A percentile compares a stretch with the other conserved stretches of the same genome.
Evolutionary conservation across 2,888 invertebrate species (phyloP).

Genomic region (Apantesis nais): DNA sequence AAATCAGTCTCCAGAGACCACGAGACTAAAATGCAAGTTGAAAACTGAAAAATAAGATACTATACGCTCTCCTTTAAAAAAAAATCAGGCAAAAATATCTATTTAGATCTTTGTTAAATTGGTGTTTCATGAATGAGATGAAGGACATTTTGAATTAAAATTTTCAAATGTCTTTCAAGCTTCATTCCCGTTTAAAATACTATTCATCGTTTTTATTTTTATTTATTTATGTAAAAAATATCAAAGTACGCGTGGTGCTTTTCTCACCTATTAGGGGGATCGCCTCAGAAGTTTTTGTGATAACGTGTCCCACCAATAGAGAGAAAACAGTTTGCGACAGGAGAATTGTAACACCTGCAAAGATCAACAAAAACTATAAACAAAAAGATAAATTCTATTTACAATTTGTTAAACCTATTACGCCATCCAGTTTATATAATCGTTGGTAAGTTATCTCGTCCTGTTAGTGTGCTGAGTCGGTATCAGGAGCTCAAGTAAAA

Average conservation of each 20-base stretch:
- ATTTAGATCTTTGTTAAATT: slow-evolving; percentile 72
- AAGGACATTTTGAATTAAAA: slow-evolving; percentile 72
- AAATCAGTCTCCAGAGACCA: slow-evolving; percentile 61
- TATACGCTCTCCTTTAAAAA: slow-evolving; percentile 64
- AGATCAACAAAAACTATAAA: slow-evolving; percentile 86
- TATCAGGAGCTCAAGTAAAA: slow-evolving; percentile 81
- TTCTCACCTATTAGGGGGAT: slow-evolving; percentile 98
- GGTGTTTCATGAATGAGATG: slow-evolving; percentile 67
- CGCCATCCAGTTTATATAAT: slow-evolving; percentile 57
- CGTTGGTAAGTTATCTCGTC: slow-evolving; percentile 55
- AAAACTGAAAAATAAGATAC: slow-evolving; percentile 65
- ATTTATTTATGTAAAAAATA: slow-evolving; percentile 48
- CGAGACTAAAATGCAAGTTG: slow-evolving; percentile 70
- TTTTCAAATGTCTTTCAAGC: slow-evolving; percentile 70
- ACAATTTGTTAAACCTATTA: slow-evolving; percentile 55
- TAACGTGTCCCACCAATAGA: slow-evolving; percentile 99
- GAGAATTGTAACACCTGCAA: slow-evolving; percentile 99
- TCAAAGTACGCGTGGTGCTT: slow-evolving; percentile 59
- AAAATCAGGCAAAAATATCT: slow-evolving; percentile 74
- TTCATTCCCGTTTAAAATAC: slow-evolving; percentile 62
- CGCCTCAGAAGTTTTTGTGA: slow-evolving; percentile 99
- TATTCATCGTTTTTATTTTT: slow-evolving; percentile 55
- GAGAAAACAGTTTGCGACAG: slow-evolving; percentile 99
- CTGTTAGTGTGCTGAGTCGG: slow-evolving; percentile 82
- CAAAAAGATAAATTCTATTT: slow-evolving; percentile 64